A percentile compares a stretch with the other conserved stretches of the same genome.
Evolutionary conservation across 1,140 invertebrate species (phyloP).

Genomic region (Gyrodactylus salaris): DNA sequence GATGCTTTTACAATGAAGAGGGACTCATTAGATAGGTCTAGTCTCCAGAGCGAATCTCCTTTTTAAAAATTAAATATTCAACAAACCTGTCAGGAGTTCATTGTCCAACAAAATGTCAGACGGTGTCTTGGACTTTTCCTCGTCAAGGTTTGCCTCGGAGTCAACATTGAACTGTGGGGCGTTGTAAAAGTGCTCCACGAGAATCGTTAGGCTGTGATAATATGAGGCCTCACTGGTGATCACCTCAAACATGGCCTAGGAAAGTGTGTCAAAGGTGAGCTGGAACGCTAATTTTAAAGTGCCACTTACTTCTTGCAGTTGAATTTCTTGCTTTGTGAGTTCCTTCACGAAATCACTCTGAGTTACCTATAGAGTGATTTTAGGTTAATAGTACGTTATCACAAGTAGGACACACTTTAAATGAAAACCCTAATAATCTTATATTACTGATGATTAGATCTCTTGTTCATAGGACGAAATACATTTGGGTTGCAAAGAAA

Average conservation of each 20-base stretch:
- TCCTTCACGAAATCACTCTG: neutral
- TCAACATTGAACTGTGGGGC: neutral
- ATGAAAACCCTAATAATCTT: too few species aligned
- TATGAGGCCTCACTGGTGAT: slow-evolving; percentile 4
- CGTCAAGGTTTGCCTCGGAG: neutral
- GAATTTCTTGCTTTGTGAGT: neutral
- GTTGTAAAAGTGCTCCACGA: slow-evolving; percentile 1
- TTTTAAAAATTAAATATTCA: neutral
- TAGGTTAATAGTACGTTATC: too few species aligned
- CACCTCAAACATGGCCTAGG: slow-evolving; percentile 2
- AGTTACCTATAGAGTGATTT: neutral
- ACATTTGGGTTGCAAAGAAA: neutral
- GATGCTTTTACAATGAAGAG: too few species aligned
- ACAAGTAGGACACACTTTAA: too few species aligned
- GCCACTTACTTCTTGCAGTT: neutral
- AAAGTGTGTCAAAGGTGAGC: too few species aligned
- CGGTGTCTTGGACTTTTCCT: neutral
- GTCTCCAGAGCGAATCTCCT: too few species aligned
- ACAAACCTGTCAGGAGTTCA: neutral
- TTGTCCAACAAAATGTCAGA: neutral
- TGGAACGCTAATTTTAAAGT: too few species aligned
- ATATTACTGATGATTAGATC: too few species aligned
- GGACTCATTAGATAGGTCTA: too few species aligned
- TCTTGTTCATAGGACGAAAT: too few species aligned
- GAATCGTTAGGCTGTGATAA: neutral